phyloP scores from a whole-genome alignment of 2,797 vertebrate species.

The Gymnopithys bicolor region DNA sequence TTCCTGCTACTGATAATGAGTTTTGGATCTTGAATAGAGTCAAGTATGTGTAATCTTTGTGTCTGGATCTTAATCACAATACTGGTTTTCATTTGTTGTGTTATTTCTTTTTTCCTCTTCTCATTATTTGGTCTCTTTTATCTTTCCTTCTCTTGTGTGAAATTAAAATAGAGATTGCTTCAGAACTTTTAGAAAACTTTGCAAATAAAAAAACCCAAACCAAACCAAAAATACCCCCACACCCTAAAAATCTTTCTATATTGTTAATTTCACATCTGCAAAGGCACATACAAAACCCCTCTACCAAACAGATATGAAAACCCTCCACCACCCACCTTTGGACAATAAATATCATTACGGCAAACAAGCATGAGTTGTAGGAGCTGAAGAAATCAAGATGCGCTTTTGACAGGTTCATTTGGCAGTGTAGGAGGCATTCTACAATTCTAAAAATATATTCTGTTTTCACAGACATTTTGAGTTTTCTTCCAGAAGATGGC shows the following conservation, averaged over 20 bases:
- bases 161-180: background rate
- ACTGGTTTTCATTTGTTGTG: background rate
- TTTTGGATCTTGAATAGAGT: background rate
- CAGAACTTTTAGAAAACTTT: background rate
- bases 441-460: constrained; percentile 71
- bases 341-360: constrained; percentile 68
- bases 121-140: background rate
- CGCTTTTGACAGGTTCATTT: constrained; percentile 75
- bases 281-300: background rate
- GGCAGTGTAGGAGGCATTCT: constrained; percentile 71
- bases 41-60: background rate
- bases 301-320: constrained; percentile 25
- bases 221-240: background rate
- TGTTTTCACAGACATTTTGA: constrained; percentile 72
- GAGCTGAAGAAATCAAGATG: constrained; percentile 69
- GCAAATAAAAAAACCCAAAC: background rate
- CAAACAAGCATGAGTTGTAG: constrained; percentile 66
- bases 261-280: constrained; percentile 54
- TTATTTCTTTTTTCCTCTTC: background rate
- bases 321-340: constrained; percentile 50
- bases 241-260: background rate
- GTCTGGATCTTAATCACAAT: background rate
- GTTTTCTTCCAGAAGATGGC: constrained; percentile 65
- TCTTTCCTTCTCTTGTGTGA: background rate
- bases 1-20: background rate